These are phyloP conservation scores for Acrobasis suavella DNA, from an alignment of 2,888 invertebrate genomes.

Conservation along the genomic window DNA sequence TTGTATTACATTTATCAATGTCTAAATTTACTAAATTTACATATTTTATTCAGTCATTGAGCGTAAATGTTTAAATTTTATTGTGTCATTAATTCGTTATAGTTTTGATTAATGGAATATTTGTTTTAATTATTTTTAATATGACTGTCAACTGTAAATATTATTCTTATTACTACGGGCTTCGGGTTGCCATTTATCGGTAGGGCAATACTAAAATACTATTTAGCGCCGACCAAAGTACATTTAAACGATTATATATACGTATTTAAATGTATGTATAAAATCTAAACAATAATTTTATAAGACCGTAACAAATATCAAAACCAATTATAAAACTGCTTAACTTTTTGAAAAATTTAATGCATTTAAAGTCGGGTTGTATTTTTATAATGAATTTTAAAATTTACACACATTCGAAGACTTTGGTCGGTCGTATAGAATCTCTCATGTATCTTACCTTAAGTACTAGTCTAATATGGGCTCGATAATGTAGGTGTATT, in stretches of 20 bases:
- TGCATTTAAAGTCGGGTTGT: neutral
- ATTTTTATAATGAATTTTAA: neutral
- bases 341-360: neutral
- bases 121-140: constrained; percentile 36
- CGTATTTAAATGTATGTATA: no score
- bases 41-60: no score
- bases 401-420: neutral
- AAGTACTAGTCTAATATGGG: constrained; percentile 19
- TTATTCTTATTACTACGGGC: constrained; percentile 49
- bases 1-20: neutral
- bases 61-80: neutral
- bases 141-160: constrained; percentile 39
- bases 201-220: constrained; percentile 29
- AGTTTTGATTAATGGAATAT: constrained; percentile 19
- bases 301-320: no score
- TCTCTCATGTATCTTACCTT: constrained; percentile 17
- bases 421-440: constrained; percentile 19
- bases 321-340: no score
- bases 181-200: constrained; percentile 55
- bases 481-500: constrained; percentile 8
- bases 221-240: constrained; percentile 24
- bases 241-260: no score
- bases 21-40: no score
- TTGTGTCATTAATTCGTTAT: neutral
- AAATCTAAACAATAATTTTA: no score